Conservation (phyloP, 35 echinoderm and acorn worm genomes). For the Ptychodera flava region DNA sequence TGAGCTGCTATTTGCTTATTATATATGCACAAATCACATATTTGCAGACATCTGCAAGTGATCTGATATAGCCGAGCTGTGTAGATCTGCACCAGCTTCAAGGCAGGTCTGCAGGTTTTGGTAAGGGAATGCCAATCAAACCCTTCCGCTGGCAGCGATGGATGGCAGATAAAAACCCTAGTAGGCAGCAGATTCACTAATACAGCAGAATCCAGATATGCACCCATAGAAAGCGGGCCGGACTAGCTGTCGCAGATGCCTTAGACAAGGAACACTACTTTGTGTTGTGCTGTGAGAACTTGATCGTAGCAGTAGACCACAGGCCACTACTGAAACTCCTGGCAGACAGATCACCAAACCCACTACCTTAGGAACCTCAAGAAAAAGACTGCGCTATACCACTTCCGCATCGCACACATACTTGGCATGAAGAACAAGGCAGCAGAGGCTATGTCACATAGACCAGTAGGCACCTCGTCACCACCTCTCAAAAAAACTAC, state of each 20-base stretch:
- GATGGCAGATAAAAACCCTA: background rate
- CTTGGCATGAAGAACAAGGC: too few species aligned
- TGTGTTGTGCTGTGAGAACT: background rate
- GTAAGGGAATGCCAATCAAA: constrained; percentile 17
- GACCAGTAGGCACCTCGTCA: background rate
- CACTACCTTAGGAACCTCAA: constrained; percentile 35
- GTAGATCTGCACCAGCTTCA: too few species aligned
- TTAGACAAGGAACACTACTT: constrained; percentile 12
- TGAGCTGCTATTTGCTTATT: too few species aligned
- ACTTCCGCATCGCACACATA: constrained; percentile 27
- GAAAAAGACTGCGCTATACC: constrained; percentile 30
- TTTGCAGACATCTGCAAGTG: too few species aligned
- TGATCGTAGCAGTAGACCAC: too few species aligned
- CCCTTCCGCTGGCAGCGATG: constrained; percentile 14
- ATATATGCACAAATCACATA: too few species aligned
- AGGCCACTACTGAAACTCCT: constrained; percentile 23
- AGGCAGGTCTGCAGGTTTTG: too few species aligned
- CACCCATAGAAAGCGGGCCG: too few species aligned
- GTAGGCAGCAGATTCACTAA: background rate
- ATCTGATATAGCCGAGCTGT: too few species aligned
- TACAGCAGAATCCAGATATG: too few species aligned
- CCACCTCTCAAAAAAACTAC: background rate
- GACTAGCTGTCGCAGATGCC: background rate
- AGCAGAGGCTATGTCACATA: constrained; percentile 9
- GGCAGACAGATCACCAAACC: constrained; percentile 41